phyloP scores from a whole-genome alignment of 2,888 invertebrate species.

The Mactromeris polynyma region DNA sequence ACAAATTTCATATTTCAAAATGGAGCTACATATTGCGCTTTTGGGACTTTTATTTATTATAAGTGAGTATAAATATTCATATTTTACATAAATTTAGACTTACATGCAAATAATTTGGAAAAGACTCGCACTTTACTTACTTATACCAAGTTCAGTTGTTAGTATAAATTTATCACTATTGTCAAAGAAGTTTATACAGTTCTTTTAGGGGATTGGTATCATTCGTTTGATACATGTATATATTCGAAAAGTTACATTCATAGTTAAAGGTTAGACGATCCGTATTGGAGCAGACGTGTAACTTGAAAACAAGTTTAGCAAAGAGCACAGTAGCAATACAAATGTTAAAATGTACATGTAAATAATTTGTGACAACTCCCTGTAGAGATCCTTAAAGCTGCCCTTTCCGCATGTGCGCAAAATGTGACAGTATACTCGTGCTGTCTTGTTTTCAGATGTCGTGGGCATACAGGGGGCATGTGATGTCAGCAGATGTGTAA shows the following conservation, averaged over 20 bases:
- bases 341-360: neutral
- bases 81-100: neutral
- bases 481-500: slow-evolving; percentile 15
- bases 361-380: neutral
- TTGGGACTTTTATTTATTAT: neutral
- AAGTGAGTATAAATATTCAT: neutral
- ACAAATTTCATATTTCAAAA: neutral
- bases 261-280: neutral
- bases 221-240: neutral
- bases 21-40: neutral
- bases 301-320: no score
- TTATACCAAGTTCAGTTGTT: neutral
- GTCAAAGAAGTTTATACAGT: neutral
- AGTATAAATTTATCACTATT: neutral
- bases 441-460: neutral
- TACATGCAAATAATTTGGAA: no score
- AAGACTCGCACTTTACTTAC: neutral
- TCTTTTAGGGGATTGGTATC: neutral
- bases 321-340: no score
- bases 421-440: neutral
- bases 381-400: no score
- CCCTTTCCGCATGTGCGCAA: neutral
- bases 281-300: no score
- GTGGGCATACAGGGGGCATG: neutral
- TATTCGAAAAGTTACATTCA: neutral